Conservation (phyloP, 2,888 invertebrate genomes). For the Microctonus aethiopoides region DNA sequence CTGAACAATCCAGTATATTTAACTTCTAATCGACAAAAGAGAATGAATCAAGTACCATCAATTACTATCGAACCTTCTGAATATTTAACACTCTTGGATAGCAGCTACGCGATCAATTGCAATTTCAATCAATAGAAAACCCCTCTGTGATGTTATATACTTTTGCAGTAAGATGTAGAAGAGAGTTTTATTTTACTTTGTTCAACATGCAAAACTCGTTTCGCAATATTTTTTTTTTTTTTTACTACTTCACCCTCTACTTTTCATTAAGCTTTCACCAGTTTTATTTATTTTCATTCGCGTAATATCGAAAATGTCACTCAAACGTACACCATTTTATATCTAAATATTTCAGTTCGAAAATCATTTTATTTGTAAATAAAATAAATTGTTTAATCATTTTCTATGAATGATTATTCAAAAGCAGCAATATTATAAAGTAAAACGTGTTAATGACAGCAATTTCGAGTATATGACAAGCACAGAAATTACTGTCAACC, state of each 20-base stretch:
- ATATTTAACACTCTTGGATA: conserved; percentile 38
- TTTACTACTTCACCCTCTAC: background rate
- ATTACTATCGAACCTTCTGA: conserved; percentile 37
- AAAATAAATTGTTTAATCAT: background rate
- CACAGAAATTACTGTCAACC: background rate
- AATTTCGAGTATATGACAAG: background rate
- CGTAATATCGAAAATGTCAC: background rate
- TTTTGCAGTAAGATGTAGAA: background rate
- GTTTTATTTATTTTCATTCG: background rate
- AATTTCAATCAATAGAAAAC: conserved; percentile 24
- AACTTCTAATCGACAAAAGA: conserved; percentile 37
- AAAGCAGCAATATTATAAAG: background rate
- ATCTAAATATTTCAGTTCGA: background rate
- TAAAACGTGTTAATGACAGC: background rate
- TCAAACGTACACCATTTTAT: background rate
- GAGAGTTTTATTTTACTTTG: background rate
- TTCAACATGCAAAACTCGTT: background rate
- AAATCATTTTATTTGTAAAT: background rate
- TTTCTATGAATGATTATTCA: background rate
- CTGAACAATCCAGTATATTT: conserved; percentile 28
- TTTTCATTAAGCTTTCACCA: background rate
- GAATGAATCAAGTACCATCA: conserved; percentile 39
- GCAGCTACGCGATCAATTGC: conserved; percentile 10
- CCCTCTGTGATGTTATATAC: background rate
- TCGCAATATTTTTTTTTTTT: too few relatives aligned